Percentiles rank a stretch among this genome's conserved stretches.
phyloP scores from a whole-genome alignment of 1,140 invertebrate species.

The Apis cerana region DNA sequence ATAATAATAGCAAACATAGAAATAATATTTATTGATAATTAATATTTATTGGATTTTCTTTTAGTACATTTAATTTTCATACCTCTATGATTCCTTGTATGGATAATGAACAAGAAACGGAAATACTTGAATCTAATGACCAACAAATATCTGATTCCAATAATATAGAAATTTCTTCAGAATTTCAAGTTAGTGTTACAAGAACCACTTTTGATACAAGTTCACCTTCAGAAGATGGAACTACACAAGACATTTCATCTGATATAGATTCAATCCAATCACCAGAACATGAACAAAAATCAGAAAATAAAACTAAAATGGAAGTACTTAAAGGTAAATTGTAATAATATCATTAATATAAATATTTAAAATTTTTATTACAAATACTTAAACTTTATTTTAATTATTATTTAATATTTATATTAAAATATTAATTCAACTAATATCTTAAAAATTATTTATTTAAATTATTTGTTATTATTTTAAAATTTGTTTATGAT shows the following conservation, averaged over 20 bases:
- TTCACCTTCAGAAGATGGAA: slow-evolving; percentile 70
- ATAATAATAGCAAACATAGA: slow-evolving; percentile 18
- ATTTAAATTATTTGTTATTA: neutral
- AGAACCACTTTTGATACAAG: slow-evolving; percentile 74
- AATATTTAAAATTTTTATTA: slow-evolving; percentile 73
- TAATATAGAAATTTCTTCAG: slow-evolving; percentile 68
- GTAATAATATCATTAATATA: slow-evolving; percentile 71
- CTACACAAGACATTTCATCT: slow-evolving; percentile 78
- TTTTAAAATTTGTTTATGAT: neutral
- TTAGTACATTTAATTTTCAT: slow-evolving; percentile 72
- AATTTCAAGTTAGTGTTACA: slow-evolving; percentile 72
- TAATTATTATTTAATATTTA: no score
- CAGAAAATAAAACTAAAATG: slow-evolving; percentile 48
- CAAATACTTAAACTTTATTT: neutral
- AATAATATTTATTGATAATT: no score
- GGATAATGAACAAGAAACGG: slow-evolving; percentile 44
- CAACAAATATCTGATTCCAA: slow-evolving; percentile 63
- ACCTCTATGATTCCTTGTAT: slow-evolving; percentile 48
- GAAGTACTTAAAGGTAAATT: slow-evolving; percentile 66
- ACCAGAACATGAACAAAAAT: slow-evolving; percentile 62
- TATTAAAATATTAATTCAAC: no score
- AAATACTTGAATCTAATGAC: slow-evolving; percentile 47
- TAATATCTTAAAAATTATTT: neutral
- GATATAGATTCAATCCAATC: slow-evolving; percentile 74
- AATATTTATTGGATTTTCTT: slow-evolving; percentile 27